Percentiles rank a stretch among this genome's conserved stretches.
Evolutionary conservation across 2,797 vertebrate genomes (phyloP).

Genomic region (Okamejei kenojei): DNA sequence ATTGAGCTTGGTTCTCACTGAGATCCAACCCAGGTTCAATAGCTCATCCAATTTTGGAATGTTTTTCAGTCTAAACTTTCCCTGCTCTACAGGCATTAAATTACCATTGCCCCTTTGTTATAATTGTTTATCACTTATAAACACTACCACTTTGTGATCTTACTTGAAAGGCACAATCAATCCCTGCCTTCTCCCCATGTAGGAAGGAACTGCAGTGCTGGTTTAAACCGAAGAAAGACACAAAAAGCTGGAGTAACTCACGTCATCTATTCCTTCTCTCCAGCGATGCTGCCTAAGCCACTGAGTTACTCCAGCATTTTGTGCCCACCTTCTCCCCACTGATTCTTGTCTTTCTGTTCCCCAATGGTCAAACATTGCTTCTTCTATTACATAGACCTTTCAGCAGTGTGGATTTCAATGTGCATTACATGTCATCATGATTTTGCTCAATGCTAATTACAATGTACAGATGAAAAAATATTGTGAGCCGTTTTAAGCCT

Average conservation of each 20-base stretch:
- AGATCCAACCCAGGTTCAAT: too few species aligned
- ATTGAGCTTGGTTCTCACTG: too few species aligned
- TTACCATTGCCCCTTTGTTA: not conserved
- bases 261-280: too few species aligned
- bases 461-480: not conserved
- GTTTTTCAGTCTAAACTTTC: not conserved
- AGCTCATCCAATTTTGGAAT: not conserved
- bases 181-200: not conserved
- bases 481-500: too few species aligned
- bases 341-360: not conserved
- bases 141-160: not conserved
- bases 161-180: not conserved
- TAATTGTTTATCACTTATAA: not conserved
- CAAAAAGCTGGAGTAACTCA: too few species aligned
- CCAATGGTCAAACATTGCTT: not conserved
- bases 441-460: not conserved
- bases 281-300: too few species aligned
- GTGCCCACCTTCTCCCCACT: not conserved
- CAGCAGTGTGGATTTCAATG: not conserved
- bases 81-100: not conserved
- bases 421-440: not conserved
- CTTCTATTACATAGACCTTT: not conserved
- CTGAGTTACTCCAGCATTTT: too few species aligned
- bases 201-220: too few species aligned
- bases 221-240: too few species aligned